Evolutionary conservation across 2,113 vertebrate species (phyloP).

Genomic region (Lathamus discolor): DNA sequence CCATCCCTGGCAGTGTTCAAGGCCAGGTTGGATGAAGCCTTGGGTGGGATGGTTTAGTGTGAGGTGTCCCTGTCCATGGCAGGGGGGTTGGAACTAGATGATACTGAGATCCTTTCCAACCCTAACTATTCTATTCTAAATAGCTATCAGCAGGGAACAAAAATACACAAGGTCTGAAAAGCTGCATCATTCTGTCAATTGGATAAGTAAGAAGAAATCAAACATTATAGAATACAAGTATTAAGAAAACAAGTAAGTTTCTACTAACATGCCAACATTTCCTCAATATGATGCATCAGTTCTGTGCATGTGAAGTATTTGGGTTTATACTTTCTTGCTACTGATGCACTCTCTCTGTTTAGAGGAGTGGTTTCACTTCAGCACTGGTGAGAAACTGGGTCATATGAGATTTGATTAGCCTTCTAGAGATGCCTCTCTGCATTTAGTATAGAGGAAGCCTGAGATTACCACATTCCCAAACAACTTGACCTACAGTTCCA

Average conservation of each 20-base stretch:
- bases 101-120: too few relatives aligned
- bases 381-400: conserved; percentile 29
- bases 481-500: not conserved
- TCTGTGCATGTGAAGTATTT: not conserved
- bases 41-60: too few relatives aligned
- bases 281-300: not conserved
- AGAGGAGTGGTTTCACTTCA: not conserved
- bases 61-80: too few relatives aligned
- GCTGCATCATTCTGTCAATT: rapidly evolving
- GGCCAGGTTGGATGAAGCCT: too few relatives aligned
- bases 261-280: not conserved
- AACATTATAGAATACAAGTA: not conserved
- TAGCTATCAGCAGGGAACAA: not conserved
- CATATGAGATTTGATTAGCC: conserved; percentile 25
- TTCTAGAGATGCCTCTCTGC: conserved; percentile 9
- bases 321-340: not conserved
- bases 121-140: not conserved
- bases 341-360: not conserved
- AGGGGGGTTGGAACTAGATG: too few relatives aligned
- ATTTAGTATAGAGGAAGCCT: not conserved
- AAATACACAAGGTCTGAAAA: not conserved
- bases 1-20: too few relatives aligned
- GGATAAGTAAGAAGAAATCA: not conserved
- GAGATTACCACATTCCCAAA: not conserved
- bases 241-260: not conserved